A percentile compares a stretch with the other conserved stretches of the same genome.
phyloP scores from a whole-genome alignment of 2,113 vertebrate genomes.

The Todiramphus chloris region DNA sequence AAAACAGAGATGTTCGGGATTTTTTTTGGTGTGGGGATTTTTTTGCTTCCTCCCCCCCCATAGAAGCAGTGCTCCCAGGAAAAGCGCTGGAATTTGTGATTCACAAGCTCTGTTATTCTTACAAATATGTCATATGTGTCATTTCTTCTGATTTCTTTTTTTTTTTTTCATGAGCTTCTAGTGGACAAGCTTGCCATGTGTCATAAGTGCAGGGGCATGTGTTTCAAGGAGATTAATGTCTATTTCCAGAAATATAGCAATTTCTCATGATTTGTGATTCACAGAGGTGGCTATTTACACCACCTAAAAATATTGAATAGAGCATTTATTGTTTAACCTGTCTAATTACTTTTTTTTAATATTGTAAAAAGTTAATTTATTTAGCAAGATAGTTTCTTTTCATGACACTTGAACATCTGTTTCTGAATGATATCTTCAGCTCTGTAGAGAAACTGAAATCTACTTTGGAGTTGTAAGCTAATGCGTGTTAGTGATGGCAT shows the following conservation, averaged over 20 bases:
- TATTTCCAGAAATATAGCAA: background rate
- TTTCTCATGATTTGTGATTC: conserved; percentile 22
- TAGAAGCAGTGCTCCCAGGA: background rate
- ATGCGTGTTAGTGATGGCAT: conserved; percentile 15
- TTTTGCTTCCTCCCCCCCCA: too few relatives aligned
- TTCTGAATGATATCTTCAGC: conserved; percentile 58
- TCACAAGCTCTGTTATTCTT: background rate
- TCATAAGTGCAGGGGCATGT: background rate
- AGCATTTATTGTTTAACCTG: conserved; percentile 8
- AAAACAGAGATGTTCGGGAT: background rate
- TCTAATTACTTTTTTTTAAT: background rate
- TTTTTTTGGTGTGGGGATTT: background rate
- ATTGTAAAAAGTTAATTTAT: conserved; percentile 22
- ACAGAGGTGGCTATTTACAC: background rate
- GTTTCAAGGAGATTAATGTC: conserved; percentile 12
- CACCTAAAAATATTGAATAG: background rate
- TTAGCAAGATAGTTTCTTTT: conserved; percentile 34
- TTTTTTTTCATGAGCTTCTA: background rate
- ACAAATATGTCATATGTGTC: background rate
- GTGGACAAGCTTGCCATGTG: background rate
- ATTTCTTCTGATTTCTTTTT: background rate
- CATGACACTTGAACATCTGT: conserved; percentile 58
- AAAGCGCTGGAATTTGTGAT: background rate
- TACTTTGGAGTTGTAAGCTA: conserved; percentile 53
- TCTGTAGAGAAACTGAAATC: conserved; percentile 57